Base-by-base conservation (phyloP, 2,797 vertebrate species). In the Sebastes paucispinis region DNA sequence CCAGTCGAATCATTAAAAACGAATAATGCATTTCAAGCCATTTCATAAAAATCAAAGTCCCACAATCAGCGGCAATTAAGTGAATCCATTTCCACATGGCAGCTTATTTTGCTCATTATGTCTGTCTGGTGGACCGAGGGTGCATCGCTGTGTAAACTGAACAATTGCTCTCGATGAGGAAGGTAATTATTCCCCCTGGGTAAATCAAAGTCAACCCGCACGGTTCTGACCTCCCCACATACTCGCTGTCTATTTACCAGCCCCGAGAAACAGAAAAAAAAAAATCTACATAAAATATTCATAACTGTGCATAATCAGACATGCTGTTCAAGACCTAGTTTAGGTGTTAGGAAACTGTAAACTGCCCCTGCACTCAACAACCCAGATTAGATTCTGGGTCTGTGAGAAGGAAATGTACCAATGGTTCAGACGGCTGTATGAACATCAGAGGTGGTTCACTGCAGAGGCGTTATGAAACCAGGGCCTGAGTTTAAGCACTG, bases 261-360 rank as follows among this genome's bases (percentile, higher is more conserved):
- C 66, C 64, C 18, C 3, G 10, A 29, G 22, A 39, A 64, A 31
- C 2, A 27, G 14, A 75, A 72, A 39, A 76, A 54, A 52, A 52
- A 66, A 58, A 57, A 77, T 82, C 39, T 47, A n/a, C 81, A 82
- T 89, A 24, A 79, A 89, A 92, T 85, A 91, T 92, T 88, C 85
- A 90, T 65, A 47, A 57, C 79, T 18, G 22, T 73, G 84, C 69
- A 81, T 89, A 82, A 91, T 88, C 75, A 85, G 67, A 87, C 82
- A 85, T 16, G 79, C 75, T 89, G 81, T 81, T 88, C 64, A 27
- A 92, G 81, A 68, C 83, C 86, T 69, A 78, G 64, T 87, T 80
- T 69, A 82, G 78, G 82, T 84, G 87, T 87, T 72, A 74, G 58
- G 36, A 80, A 74, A 77, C 80, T 81, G 75, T 73, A 70, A 36